Conservation (phyloP, 2,113 vertebrate genomes). For the Phrynosoma blainvillii region DNA sequence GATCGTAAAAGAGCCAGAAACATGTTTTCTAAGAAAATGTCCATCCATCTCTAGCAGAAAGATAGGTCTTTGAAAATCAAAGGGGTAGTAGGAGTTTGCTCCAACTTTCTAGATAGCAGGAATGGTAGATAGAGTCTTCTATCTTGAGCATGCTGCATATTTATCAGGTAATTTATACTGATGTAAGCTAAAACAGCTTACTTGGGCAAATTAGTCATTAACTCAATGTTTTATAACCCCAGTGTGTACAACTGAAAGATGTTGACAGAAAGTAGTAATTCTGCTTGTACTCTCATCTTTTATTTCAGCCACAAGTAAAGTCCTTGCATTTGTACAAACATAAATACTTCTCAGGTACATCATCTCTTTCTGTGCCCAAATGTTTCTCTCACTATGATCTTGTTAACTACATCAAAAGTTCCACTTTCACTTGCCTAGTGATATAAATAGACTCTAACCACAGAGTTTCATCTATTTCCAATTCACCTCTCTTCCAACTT, state of each 20-base stretch:
- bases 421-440: conserved; percentile 22
- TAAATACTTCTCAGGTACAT: neutral
- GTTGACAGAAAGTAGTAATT: neutral
- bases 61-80: neutral
- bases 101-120: neutral
- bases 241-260: neutral
- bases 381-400: neutral
- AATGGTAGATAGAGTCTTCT: neutral
- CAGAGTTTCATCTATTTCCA: neutral
- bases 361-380: neutral
- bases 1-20: neutral
- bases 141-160: neutral
- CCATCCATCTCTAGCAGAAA: neutral
- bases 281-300: conserved; percentile 8
- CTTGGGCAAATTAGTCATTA: conserved; percentile 20
- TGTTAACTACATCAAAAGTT: conserved; percentile 7
- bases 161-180: neutral
- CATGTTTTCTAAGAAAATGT: neutral
- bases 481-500: neutral
- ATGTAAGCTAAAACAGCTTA: neutral
- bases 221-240: neutral
- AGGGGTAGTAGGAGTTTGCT: neutral
- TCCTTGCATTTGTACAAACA: neutral
- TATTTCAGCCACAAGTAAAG: conserved; percentile 1
- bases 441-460: neutral